Evolutionary conservation across 2,797 vertebrate species (phyloP), one percentile per base, ranked within the genome.

Genomic region (Chaetodon trifasciatus): DNA sequence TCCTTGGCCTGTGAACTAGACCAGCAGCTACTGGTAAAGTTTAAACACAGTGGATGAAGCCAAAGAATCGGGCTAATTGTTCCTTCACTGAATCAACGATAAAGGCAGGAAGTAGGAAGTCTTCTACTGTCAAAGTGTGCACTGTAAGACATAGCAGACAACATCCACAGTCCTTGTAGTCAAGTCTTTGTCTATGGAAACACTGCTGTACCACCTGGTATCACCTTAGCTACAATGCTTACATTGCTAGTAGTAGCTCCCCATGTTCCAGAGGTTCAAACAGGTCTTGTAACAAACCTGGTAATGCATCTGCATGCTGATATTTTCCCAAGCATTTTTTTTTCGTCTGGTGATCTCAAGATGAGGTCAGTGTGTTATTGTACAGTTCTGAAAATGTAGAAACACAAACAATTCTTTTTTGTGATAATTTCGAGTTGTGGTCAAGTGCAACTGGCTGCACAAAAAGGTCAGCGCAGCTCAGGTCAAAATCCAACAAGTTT

Each of bases 161-260:
- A 58, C 21, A 21, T 39, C 28, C 37, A 61, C 21, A 40, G 11
- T 61, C 39, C 11, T 62, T 42, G n/a, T 11, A 28, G 15, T 28
- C 16, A 46, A 63, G 23, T 44, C 24, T 32, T 16, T 42, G n/a
- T 64, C 10, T 42, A 15, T 64, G 62, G 44, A 66, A 66, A 66
- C 19, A 50, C 3, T 8, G 17, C 17, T 21, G 32, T 8, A 58
- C 24, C 21, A 21, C 8, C 3, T 19, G 47, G 17, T 8, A 1
- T 6, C 24, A 42, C n/a, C 37, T 40, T 62, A 42, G 42, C 62
- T 32, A 32, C n/a, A 28, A 44, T 44, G 23, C 61, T 63, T 10
- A 32, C 32, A 39, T 8, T 60, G 57, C 19, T 60, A 13, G 53
- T 24, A 28, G 53, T n/a, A 47, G 49, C 1, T 50, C 10, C 3